A percentile compares a stretch with the other conserved stretches of the same genome.
These are phyloP conservation scores for Hypanus sabinus DNA, from an alignment of 2,113 vertebrate species.

Conservation along the genomic window DNA sequence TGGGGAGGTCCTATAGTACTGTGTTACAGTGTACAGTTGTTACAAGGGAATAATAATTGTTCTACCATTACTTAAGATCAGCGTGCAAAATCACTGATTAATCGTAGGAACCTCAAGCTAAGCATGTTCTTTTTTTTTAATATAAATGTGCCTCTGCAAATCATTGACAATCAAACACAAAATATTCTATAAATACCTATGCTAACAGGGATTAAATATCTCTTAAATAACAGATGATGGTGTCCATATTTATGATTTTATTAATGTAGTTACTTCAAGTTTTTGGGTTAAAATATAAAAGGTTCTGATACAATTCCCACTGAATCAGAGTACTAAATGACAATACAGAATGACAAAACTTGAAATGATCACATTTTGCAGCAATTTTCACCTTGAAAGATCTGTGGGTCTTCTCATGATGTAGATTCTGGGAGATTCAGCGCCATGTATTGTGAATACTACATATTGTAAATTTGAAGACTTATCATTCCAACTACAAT, in stretches of 20 bases:
- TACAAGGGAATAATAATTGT: neutral
- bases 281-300: neutral
- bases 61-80: neutral
- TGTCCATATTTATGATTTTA: neutral
- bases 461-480: conserved; percentile 78
- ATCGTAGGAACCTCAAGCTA: neutral
- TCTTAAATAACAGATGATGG: neutral
- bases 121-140: neutral
- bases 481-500: conserved; percentile 85
- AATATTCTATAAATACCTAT: neutral
- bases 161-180: neutral
- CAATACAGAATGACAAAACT: neutral
- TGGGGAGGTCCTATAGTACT: no score
- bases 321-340: neutral
- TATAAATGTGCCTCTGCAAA: neutral
- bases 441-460: conserved; percentile 80
- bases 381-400: conserved; percentile 65
- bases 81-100: neutral
- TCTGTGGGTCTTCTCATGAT: conserved; percentile 78
- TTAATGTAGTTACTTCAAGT: neutral
- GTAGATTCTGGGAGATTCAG: conserved; percentile 72
- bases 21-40: neutral
- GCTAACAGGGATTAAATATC: neutral
- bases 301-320: neutral
- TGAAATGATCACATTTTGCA: neutral